Evolutionary conservation across 2,113 vertebrate species (phyloP), one percentile per base, ranked within the genome.

Genomic region (Illadopsis cleaveri): DNA sequence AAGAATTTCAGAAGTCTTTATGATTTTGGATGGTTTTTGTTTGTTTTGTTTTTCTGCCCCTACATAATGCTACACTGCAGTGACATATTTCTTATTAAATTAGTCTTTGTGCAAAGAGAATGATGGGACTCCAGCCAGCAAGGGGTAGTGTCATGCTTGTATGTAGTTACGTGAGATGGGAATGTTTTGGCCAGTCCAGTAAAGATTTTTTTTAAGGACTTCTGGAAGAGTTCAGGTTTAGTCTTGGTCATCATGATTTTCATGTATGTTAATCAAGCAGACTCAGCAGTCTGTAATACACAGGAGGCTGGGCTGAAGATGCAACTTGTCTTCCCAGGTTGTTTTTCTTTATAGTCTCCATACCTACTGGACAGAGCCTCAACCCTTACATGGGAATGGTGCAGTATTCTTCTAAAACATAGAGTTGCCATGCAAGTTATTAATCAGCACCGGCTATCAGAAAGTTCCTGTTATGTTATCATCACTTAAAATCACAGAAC

Each of bases 341-440:
- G 7, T 16, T 79, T 37, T 71, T 44, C 33, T 79, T 66, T 31
- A 28, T 31, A 28, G 30, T 86, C 7, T 83, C 17, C 79, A 5
- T 57, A 53, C 27, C 24, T 48, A 15, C 24, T 53, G 65, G 42
- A 27, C 21, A 76, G 47, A 83, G 15, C 31, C n/a, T 83, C 31
- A 51, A 0, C 60, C 56, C 20, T 66, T 53, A 38, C 5, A 12
- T 35, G 28, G 47, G 47, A 90, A 44, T 5, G 0, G 1, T 70
- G n/a, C 45, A 51, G 10, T 75, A 22, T 83, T 69, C 2, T 48
- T 57, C 50, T 40, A 56, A 56, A 89, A 60, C 37, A 16, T 1
- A 21, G 48, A 64, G 10, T 22, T 78, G 22, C 45, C 44, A 11
- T 58, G 28, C 18, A 47, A 6, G 11, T 78, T 66, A 51, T 44